Base-by-base conservation (phyloP, 2,797 vertebrate genomes). In the Molossus molossus region DNA sequence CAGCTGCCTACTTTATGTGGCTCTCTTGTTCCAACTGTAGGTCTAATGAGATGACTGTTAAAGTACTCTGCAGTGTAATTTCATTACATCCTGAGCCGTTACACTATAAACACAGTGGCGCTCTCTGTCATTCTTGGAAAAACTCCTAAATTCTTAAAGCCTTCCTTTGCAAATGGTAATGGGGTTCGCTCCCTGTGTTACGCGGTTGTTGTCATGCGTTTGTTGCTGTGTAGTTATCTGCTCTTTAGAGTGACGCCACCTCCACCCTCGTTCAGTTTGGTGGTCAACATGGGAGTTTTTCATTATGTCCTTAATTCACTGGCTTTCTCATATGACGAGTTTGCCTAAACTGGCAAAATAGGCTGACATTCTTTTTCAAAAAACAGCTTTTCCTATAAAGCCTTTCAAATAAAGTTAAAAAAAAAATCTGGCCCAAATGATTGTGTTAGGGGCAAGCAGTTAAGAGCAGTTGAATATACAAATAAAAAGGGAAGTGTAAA, bases 41-140 rank as follows among this genome's bases (percentile, higher is more conserved):
- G 98, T 98, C 98, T 98, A 98, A 99, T 98, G 98, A 99, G 98
- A 98, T 98, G 98, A 98, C 98, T 98, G 98, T 97, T 98, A 98
- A 98, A 98, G 98, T 98, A 97, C 98, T 98, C 98, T 97, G 98
- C 98, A 97, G 98, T 98, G 98, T 98, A 98, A 98, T 99, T 98
- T 99, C 98, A 98, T 98, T 98, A 98, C 98, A 98, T 98, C 98
- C 98, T 98, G 98, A 98, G 98, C 98, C 97, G 96, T 97, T 98
- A 98, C 98, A 98, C 98, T 94, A 98, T 98, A 98, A 98, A 98
- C 98, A 98, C 98, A 98, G 97, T 98, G 98, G 98, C 98, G 90
- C 98, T 98, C 98, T 98, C 98, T 97, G 97, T 98, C 98, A 97
- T 98, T 98, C 98, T 97, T 98, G 98, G 98, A 98, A 98, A 98